phyloP scores from a whole-genome alignment of 2,888 invertebrate genomes.

The Blastobasis lacticolella region DNA sequence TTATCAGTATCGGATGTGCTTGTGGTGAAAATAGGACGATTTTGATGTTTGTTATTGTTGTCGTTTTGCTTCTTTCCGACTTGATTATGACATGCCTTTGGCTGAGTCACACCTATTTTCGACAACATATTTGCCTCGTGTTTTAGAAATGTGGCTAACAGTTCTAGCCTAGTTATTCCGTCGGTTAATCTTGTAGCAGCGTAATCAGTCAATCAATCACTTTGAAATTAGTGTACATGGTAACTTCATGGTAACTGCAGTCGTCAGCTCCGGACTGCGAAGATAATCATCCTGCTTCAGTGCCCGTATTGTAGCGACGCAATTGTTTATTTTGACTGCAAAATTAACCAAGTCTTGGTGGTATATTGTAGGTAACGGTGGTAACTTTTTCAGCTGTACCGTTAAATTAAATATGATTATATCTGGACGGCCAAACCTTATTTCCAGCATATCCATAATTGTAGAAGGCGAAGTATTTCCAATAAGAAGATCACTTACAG shows the following conservation, averaged over 20 bases:
- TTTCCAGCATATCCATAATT: conserved; percentile 9
- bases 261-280: conserved; percentile 5
- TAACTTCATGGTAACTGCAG: conserved; percentile 4
- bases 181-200: conserved; percentile 6
- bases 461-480: conserved; percentile 9
- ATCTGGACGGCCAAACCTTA: conserved; percentile 9
- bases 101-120: conserved; percentile 1
- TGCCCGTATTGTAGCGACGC: conserved; percentile 2
- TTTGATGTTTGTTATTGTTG: background rate
- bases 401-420: conserved; percentile 6
- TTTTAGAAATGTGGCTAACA: conserved; percentile 13
- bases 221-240: conserved; percentile 10
- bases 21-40: conserved; percentile 1
- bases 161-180: conserved; percentile 6
- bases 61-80: background rate
- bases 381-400: conserved; percentile 8
- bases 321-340: conserved; percentile 5
- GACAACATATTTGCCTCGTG: conserved; percentile 8
- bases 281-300: conserved; percentile 4
- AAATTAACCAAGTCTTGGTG: conserved; percentile 3
- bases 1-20: background rate
- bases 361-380: conserved; percentile 6
- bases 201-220: conserved; percentile 14
- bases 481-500: conserved; percentile 15
- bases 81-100: background rate